Percentiles rank a stretch among this genome's conserved stretches.
Conservation (phyloP, 2,797 vertebrate species). For the Pantherophis alleghaniensis region DNA sequence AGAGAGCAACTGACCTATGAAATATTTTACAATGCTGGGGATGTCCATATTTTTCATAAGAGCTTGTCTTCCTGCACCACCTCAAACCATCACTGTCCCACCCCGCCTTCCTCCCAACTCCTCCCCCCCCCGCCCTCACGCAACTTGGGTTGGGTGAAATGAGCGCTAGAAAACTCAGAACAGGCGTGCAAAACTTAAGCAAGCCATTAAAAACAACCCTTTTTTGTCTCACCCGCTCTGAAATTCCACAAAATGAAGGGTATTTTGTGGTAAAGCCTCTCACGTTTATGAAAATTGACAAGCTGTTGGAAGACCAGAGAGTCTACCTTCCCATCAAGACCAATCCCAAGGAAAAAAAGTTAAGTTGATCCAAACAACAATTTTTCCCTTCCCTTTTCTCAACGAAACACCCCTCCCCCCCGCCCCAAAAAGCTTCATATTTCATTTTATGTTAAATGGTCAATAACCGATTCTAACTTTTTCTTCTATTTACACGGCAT, state of each 20-base stretch:
- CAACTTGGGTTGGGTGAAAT: constrained; percentile 36
- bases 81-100: background rate
- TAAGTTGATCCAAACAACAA: constrained; percentile 23
- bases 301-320: constrained; percentile 3
- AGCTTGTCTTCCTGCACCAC: constrained; percentile 23
- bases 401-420: background rate
- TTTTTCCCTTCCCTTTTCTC: background rate
- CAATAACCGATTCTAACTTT: constrained; percentile 43
- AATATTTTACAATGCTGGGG: constrained; percentile 17
- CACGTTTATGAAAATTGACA: constrained; percentile 30
- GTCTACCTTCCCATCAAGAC: constrained; percentile 22
- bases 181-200: background rate
- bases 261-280: background rate
- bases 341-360: background rate
- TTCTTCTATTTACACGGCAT: constrained; percentile 39
- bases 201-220: background rate
- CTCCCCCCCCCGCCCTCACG: accelerated
- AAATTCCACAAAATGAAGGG: constrained; percentile 33
- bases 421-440: background rate
- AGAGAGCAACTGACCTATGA: constrained; percentile 34
- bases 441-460: constrained; percentile 34
- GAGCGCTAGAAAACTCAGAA: constrained; percentile 34
- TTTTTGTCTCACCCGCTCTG: background rate
- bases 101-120: background rate
- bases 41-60: constrained; percentile 16